Conservation (phyloP, 2,888 invertebrate species). For the Cheilosia scutellata region DNA sequence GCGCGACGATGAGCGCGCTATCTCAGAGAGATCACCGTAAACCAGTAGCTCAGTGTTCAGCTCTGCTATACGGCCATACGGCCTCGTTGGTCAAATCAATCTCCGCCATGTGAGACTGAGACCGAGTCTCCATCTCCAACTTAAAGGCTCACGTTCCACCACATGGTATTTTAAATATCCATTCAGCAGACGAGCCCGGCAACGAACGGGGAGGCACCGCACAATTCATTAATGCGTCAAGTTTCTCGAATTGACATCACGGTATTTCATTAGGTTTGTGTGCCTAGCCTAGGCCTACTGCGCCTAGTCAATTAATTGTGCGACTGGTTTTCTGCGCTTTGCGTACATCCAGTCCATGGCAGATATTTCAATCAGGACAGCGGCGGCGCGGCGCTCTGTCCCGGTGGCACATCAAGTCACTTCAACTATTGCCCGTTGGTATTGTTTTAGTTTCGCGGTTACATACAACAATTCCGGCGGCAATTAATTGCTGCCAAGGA, state of each 20-base stretch:
- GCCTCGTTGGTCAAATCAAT: slow-evolving; percentile 53
- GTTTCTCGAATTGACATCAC: slow-evolving; percentile 66
- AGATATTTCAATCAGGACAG: slow-evolving; percentile 70
- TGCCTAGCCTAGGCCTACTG: slow-evolving; percentile 17
- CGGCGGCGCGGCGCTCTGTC: slow-evolving; percentile 23
- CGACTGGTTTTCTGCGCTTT: slow-evolving; percentile 55
- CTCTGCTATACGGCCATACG: neutral
- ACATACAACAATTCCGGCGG: slow-evolving; percentile 23
- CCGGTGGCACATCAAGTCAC: slow-evolving; percentile 46
- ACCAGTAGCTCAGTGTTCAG: slow-evolving; percentile 22
- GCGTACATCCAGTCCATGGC: slow-evolving; percentile 59
- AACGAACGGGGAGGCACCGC: slow-evolving; percentile 4
- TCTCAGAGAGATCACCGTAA: slow-evolving; percentile 35
- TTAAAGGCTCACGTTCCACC: slow-evolving; percentile 10
- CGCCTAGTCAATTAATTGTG: slow-evolving; percentile 67
- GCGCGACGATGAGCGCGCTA: slow-evolving; percentile 29
- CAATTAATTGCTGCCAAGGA: slow-evolving; percentile 45
- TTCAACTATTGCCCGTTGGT: slow-evolving; percentile 8
- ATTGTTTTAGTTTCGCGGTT: slow-evolving; percentile 19
- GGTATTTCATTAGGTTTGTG: slow-evolving; percentile 69
- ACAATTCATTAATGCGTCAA: slow-evolving; percentile 73
- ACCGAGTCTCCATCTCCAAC: neutral
- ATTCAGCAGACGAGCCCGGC: neutral
- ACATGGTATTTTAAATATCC: slow-evolving; percentile 58
- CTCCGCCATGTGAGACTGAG: slow-evolving; percentile 9